phyloP scores from a whole-genome alignment of 2,113 vertebrate genomes.

The Ophiodon elongatus region DNA sequence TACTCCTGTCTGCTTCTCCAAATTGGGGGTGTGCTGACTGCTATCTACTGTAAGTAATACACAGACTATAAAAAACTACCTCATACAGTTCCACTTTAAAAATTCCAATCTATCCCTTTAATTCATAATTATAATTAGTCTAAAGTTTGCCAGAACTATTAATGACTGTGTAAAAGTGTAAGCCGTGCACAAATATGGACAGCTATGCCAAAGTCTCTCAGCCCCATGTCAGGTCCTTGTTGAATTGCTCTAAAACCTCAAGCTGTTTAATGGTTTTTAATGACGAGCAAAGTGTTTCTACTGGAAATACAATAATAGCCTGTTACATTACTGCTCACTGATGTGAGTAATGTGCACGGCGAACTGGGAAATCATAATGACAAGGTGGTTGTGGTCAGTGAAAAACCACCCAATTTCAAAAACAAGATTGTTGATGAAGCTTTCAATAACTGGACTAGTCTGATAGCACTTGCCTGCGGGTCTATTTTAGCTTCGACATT shows the following conservation, averaged over 20 bases:
- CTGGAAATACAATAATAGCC: constrained; percentile 37
- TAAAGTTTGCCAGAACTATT: neutral
- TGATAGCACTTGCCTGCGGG: neutral
- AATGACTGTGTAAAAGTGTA: neutral
- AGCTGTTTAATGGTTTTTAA: constrained; percentile 50
- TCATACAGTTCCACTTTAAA: neutral
- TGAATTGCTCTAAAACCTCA: constrained; percentile 38
- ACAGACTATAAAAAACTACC: neutral
- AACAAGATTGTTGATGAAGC: constrained; percentile 3
- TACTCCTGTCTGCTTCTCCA: neutral
- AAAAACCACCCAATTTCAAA: constrained; percentile 13
- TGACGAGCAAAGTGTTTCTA: constrained; percentile 31
- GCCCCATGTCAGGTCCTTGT: neutral
- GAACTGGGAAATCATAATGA: constrained; percentile 38
- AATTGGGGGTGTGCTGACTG: neutral
- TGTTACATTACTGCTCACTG: constrained; percentile 29
- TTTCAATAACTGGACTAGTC: constrained; percentile 11
- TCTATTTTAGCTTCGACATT: constrained; percentile 10
- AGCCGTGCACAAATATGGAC: neutral
- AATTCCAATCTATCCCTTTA: neutral
- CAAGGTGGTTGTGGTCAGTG: constrained; percentile 13
- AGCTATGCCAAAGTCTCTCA: constrained; percentile 1
- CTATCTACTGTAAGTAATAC: neutral
- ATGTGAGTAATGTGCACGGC: neutral
- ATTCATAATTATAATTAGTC: too few species aligned